Conservation (phyloP, 2,113 vertebrate genomes). For the Nannospalax galili region DNA sequence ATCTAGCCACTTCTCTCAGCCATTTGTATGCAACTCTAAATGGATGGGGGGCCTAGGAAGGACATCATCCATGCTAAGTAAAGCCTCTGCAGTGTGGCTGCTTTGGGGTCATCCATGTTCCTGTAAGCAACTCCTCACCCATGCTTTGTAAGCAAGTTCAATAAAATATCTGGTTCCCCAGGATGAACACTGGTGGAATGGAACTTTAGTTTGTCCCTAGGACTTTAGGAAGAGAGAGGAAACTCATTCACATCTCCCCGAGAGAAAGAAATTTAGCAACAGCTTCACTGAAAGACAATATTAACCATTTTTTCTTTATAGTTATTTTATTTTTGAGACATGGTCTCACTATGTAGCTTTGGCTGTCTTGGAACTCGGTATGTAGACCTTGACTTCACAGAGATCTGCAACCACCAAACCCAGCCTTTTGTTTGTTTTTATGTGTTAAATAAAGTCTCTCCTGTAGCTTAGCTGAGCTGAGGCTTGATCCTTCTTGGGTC, state of each 20-base stretch:
- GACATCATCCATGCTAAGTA: background rate
- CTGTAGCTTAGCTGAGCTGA: background rate
- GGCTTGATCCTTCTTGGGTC: no score
- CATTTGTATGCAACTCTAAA: background rate
- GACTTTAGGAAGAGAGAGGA: background rate
- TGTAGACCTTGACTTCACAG: no score
- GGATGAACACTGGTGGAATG: background rate
- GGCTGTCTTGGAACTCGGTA: background rate
- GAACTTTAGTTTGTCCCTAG: background rate
- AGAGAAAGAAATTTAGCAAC: background rate
- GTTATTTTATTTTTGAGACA: no score
- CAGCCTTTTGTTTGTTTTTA: background rate
- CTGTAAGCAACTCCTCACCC: background rate
- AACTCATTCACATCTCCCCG: background rate
- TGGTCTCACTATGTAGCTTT: no score
- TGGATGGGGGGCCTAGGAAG: background rate
- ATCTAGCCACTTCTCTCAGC: background rate
- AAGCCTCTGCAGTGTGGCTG: background rate
- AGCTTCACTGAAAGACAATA: background rate
- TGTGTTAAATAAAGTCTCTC: background rate
- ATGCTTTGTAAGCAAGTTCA: background rate
- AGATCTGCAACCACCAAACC: no score
- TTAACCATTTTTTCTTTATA: no score
- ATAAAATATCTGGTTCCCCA: background rate
- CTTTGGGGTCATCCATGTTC: background rate